These are phyloP conservation scores for Drosophila gaucha DNA, from an alignment of 2,888 invertebrate species.

Conservation along the genomic window DNA sequence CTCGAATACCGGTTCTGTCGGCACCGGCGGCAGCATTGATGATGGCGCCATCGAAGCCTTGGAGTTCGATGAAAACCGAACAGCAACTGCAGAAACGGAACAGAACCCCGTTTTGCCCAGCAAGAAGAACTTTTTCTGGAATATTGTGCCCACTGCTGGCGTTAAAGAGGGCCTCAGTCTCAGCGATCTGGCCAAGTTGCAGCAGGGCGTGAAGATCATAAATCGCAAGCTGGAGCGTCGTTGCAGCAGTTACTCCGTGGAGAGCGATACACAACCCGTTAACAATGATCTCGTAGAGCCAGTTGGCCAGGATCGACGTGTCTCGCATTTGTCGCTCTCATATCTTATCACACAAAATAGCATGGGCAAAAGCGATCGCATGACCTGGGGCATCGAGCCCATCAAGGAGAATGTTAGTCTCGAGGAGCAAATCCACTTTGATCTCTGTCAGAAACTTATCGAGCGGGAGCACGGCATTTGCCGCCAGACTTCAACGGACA, in stretches of 20 bases:
- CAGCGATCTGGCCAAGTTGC: conserved; percentile 74
- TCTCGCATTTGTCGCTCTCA: conserved; percentile 81
- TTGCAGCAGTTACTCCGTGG: conserved; percentile 70
- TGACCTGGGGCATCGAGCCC: conserved; percentile 84
- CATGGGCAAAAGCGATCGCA: conserved; percentile 82
- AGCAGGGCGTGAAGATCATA: conserved; percentile 66
- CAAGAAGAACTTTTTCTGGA: conserved; percentile 81
- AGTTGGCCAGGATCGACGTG: conserved; percentile 56
- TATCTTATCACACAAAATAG: conserved; percentile 84
- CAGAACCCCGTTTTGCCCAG: conserved; percentile 31
- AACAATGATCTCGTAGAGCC: conserved; percentile 31
- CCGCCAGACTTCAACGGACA: conserved; percentile 56
- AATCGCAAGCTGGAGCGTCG: conserved; percentile 75
- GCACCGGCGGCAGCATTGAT: conserved; percentile 63
- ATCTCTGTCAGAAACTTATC: conserved; percentile 75
- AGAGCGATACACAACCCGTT: conserved; percentile 31
- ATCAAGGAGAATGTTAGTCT: conserved; percentile 82
- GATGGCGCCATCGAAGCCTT: conserved; percentile 82
- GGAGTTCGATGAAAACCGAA: conserved; percentile 73
- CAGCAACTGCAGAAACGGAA: conserved; percentile 23
- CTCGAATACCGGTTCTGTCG: conserved; percentile 58
- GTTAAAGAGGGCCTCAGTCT: conserved; percentile 83
- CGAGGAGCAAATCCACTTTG: conserved; percentile 83
- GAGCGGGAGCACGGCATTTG: conserved; percentile 75
- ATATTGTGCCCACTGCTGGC: conserved; percentile 72